Base-by-base conservation (phyloP, 2,888 invertebrate genomes). In the Malthinus flaveolus region DNA sequence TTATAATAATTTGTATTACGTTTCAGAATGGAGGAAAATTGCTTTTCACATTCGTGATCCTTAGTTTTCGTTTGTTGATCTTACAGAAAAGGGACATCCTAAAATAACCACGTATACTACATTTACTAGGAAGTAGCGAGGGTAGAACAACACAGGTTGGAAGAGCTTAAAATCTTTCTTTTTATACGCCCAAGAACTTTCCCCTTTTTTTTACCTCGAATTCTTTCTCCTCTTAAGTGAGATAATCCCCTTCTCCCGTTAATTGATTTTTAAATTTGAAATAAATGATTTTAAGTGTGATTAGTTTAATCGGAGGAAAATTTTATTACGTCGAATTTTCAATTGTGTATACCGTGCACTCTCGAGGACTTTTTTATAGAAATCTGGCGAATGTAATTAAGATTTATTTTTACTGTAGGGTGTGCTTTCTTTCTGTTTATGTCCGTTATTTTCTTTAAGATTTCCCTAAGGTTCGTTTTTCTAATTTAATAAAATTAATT, bases 401-500 rank as follows among this genome's bases (percentile, higher is more conserved):
- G 60, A 60, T 60, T 60, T 60, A 60, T 56, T 56, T 59, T 59
- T 54, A 54, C 59, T 54, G 56, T 42, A 52, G 58, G 58, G 47
- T 50, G 55, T 55, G 51, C 52, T 60, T 56, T 55, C 42, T 55
- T 23, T 50, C 50, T 33, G 49, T 53, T 49, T 48, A 52, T 45
- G 48, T 54, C 54, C 37, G 47, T 55, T 56, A 60, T 60, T 55
- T 52, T 49, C 49, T 42, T 46, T 48, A 60, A 60, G 60, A 60
- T 60, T 60, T 60, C 60, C 60, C 60, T 34, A 33, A 52, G 37
- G 60, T 51, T 51, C 44, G 44, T 42, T 50, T 42, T 32, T 45
- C 51, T 51, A 55, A 60, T 55, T 60, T 60, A 34, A 50, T 56
- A 56, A 60, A 60, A 60, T 60, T 60, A 60, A 60, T 60, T 60